Conservation (phyloP, 2,888 invertebrate species). For the Didymodactylos carnosus region DNA sequence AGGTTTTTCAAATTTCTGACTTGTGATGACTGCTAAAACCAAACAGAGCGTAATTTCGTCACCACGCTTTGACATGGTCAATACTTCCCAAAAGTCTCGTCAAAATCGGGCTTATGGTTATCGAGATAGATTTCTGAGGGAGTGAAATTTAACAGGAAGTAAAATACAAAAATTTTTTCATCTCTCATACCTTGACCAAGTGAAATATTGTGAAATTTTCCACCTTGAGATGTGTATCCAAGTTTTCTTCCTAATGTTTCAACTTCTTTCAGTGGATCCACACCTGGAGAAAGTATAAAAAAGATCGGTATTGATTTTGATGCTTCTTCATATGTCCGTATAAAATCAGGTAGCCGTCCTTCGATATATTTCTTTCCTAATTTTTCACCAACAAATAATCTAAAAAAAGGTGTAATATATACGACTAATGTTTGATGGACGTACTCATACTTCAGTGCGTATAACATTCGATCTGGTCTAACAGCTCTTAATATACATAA, state of each 20-base stretch:
- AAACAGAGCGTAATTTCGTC: too few species aligned
- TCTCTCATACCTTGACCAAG: constrained; percentile 15
- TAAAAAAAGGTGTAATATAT: not conserved
- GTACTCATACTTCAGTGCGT: constrained; percentile 9
- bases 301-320: constrained; percentile 13
- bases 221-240: constrained; percentile 2
- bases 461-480: constrained; percentile 16
- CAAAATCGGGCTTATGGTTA: too few species aligned
- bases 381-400: constrained; percentile 8
- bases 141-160: not conserved
- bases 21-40: too few species aligned
- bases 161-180: too few species aligned
- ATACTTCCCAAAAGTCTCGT: too few species aligned
- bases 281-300: constrained; percentile 11
- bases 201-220: constrained; percentile 16
- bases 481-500: constrained; percentile 16
- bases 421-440: not conserved
- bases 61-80: too few species aligned
- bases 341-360: constrained; percentile 8
- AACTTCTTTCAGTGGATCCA: constrained; percentile 15
- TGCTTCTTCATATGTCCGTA: constrained; percentile 14
- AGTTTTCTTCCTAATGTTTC: constrained; percentile 14
- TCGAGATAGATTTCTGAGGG: too few species aligned
- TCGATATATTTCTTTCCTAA: constrained; percentile 15
- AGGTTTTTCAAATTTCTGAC: too few species aligned